Base-by-base conservation (phyloP, 1,140 invertebrate species). In the Bombus soroeensis region DNA sequence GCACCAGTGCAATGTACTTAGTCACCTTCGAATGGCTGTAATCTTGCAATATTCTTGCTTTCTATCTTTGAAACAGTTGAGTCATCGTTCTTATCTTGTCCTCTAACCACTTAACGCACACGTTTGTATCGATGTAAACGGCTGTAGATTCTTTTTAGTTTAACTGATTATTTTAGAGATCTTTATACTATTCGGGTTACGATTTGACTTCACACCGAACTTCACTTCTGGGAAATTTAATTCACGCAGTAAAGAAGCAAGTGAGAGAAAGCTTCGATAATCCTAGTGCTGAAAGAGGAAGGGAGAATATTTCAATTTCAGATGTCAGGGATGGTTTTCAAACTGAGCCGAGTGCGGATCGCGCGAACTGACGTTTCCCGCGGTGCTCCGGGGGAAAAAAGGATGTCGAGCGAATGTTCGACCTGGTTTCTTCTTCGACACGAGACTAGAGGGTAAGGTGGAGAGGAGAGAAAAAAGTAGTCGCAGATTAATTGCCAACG, bases 401-500 rank as follows among this genome's bases (percentile, higher is more conserved):
- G n/a, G 32, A 34, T 10, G 43, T 13, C 34, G 62, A 83, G 8
- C 37, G 71, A 34, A 77, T 62, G 43, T 64, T 59, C 74, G 62
- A 39, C 64, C 71, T n/a, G 80, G 57, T 62, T 74, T 64, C 59
- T 75, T 76, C 39, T 22, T 53, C 37, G 18, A 53, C 34, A 13
- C n/a, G 32, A 28, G 12, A 22, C 43, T 10, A 66, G 10, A 3
- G 25, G 41, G 6, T 15, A 34, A 22, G 32, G 25, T 43, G 34
- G 57, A 15, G 28, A 5, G 62, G 9, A 37, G 37, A 66, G 37
- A 81, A 80, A 86, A 37, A 85, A 75, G 18, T 22, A 28, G n/a
- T 47, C 41, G 62, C 9, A 71, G 72, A 87, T 87, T 85, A 85
- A 87, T 85, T 70, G 72, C 70, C 70, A 34, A 53, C 76, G 75